Evolutionary conservation across 2,888 invertebrate species (phyloP), one percentile per base, ranked within the genome.

Genomic region (Phaedon cochleariae): DNA sequence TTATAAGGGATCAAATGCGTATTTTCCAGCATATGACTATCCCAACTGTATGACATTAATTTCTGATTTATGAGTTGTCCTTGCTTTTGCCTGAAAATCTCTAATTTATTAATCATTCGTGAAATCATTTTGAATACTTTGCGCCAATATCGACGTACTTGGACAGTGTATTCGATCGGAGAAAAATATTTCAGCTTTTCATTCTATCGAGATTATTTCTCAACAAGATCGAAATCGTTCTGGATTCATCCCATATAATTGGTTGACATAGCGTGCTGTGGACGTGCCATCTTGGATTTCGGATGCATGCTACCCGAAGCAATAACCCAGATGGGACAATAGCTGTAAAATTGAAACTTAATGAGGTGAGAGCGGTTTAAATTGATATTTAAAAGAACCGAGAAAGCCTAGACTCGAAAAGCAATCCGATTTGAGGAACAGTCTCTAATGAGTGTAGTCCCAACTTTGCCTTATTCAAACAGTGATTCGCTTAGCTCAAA

Each of bases 321-420:
- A 79, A 79, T 83, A 83, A 83, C 82, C 83, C 82, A 83, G 80
- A 83, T 83, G 83, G 83, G 83, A 84, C 83, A 84, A 84, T 83
- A 82, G 83, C 84, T 84, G 84, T 84, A 84, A 84, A 84, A 84
- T 84, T 84, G 84, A 82, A 84, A 84, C 79, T 83, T 82, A 84
- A 84, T 84, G 84, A 83, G 82, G 82, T 83, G 83, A 83, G 80
- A 84, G 81, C 83, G 81, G 81, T 83, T 83, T 82, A 84, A 84
- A 84, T 84, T 84, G 84, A 84, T 84, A 84, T 84, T 84, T 84
- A 84, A 84, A 84, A 83, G 82, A 83, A 82, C 81, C 81, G 81
- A 82, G 82, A 81, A 82, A 83, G 83, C 83, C 82, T 82, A 80
- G 81, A 81, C 79, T 80, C 76, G 80, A 81, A 80, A 80, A 80